Percentiles rank a stretch among this genome's conserved stretches.
Conservation (phyloP, 2,113 vertebrate genomes). For the Cynoglossus semilaevis region DNA sequence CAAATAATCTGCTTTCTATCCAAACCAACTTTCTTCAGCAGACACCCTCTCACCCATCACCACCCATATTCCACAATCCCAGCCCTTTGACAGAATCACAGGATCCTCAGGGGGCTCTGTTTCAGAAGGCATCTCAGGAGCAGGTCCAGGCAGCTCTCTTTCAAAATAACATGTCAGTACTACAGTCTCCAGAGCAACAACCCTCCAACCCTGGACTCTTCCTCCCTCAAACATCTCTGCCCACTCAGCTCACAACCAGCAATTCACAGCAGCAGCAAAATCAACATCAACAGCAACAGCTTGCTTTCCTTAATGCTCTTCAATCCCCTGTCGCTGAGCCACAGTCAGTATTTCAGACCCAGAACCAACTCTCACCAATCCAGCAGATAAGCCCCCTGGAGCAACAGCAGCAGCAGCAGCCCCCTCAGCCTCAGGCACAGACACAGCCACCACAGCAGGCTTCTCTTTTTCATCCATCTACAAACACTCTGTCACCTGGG, state of each 20-base stretch:
- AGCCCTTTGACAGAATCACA: constrained; percentile 83
- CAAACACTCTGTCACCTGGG: constrained; percentile 72
- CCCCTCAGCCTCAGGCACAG: constrained; percentile 79
- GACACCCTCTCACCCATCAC: constrained; percentile 79
- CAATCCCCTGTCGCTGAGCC: constrained; percentile 72
- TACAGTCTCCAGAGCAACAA: constrained; percentile 87
- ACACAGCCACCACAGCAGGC: constrained; percentile 83
- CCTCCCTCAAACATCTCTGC: constrained; percentile 82
- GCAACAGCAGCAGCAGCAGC: constrained; percentile 76
- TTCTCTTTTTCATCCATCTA: constrained; percentile 76
- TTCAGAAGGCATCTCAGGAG: constrained; percentile 85
- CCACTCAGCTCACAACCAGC: constrained; percentile 74
- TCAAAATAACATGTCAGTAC: constrained; percentile 84
- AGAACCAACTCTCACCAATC: constrained; percentile 79
- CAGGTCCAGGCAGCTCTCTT: constrained; percentile 89
- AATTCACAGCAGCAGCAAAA: constrained; percentile 70
- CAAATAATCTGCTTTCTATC: constrained; percentile 87
- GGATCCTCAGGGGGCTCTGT: constrained; percentile 79
- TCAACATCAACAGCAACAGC: constrained; percentile 79
- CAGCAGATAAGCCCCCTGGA: constrained; percentile 84
- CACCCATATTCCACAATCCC: constrained; percentile 89
- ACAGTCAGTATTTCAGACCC: constrained; percentile 76
- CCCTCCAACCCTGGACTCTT: constrained; percentile 81
- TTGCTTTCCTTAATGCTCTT: constrained; percentile 85
- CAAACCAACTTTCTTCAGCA: constrained; percentile 91